Evolutionary conservation across 1,140 invertebrate genomes (phyloP).

Genomic region (Piezodorus guildinii): DNA sequence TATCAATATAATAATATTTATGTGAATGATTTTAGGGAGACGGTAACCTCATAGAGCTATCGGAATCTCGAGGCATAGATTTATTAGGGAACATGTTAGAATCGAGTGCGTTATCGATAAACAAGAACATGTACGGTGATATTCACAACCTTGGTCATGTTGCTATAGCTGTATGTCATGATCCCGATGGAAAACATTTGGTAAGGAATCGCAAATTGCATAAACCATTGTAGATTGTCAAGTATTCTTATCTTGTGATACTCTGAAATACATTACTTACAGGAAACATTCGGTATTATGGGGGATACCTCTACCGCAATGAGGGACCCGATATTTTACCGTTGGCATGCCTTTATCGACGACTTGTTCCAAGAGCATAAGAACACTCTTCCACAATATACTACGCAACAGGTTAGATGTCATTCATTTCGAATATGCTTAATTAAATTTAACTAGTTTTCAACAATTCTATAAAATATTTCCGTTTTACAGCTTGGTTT

Average conservation of each 20-base stretch:
- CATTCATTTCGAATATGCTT: background rate
- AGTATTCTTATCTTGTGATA: background rate
- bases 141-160: slow-evolving; percentile 60
- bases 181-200: slow-evolving; percentile 57
- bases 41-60: slow-evolving; percentile 37
- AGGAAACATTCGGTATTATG: slow-evolving; percentile 53
- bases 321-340: slow-evolving; percentile 76
- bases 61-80: slow-evolving; percentile 61
- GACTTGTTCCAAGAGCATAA: slow-evolving; percentile 68
- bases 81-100: slow-evolving; percentile 70
- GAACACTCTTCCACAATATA: slow-evolving; percentile 50
- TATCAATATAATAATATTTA: background rate
- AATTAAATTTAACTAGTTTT: too few species aligned
- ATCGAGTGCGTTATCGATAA: slow-evolving; percentile 53
- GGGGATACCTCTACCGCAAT: slow-evolving; percentile 58
- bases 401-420: slow-evolving; percentile 37
- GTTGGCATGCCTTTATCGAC: slow-evolving; percentile 70
- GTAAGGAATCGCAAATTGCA: slow-evolving; percentile 32
- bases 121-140: slow-evolving; percentile 55
- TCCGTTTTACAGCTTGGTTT: slow-evolving; percentile 44
- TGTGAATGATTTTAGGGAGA: slow-evolving; percentile 25
- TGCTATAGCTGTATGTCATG: slow-evolving; percentile 54
- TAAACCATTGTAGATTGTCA: background rate
- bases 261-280: slow-evolving; percentile 10
- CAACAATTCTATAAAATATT: too few species aligned